These are phyloP conservation scores for Montipora sp. DNA, from an alignment of 64 coral and sea anemone genomes.

Conservation along the genomic window DNA sequence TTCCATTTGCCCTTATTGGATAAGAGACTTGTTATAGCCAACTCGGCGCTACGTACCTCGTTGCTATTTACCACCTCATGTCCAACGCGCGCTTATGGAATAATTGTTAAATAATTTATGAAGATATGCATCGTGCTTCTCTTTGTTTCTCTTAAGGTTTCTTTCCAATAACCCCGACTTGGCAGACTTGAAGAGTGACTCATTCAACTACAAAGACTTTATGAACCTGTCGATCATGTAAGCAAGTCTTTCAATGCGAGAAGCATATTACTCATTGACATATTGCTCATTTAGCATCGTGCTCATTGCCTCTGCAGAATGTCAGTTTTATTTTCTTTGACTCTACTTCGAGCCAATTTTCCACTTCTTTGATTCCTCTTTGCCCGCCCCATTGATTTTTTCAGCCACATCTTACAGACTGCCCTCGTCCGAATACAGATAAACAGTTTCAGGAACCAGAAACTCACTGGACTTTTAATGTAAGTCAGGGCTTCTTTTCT, in stretches of 20 bases:
- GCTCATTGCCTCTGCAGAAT: background rate
- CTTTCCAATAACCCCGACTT: slow-evolving; percentile 33
- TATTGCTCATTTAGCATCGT: too few relatives aligned
- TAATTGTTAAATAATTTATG: too few relatives aligned
- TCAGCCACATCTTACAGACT: slow-evolving; percentile 58
- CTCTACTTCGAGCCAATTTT: background rate
- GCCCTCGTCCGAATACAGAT: slow-evolving; percentile 40
- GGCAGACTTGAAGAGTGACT: background rate
- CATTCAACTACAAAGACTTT: slow-evolving; percentile 26
- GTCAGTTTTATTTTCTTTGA: too few relatives aligned
- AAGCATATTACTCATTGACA: background rate
- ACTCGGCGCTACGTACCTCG: too few relatives aligned
- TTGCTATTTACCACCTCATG: too few relatives aligned
- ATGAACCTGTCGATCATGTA: slow-evolving; percentile 29
- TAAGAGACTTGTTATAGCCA: too few relatives aligned
- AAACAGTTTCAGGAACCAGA: slow-evolving; percentile 36
- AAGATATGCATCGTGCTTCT: background rate
- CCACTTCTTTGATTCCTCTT: background rate
- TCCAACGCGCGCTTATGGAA: too few relatives aligned
- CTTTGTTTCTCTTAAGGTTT: background rate
- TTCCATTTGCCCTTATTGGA: too few relatives aligned
- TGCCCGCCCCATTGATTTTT: background rate
- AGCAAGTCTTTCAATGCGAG: background rate
- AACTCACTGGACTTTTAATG: slow-evolving; percentile 48
- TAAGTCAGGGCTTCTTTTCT: background rate